phyloP scores from a whole-genome alignment of 2,113 vertebrate species.

The Datnioides undecimradiatus region DNA sequence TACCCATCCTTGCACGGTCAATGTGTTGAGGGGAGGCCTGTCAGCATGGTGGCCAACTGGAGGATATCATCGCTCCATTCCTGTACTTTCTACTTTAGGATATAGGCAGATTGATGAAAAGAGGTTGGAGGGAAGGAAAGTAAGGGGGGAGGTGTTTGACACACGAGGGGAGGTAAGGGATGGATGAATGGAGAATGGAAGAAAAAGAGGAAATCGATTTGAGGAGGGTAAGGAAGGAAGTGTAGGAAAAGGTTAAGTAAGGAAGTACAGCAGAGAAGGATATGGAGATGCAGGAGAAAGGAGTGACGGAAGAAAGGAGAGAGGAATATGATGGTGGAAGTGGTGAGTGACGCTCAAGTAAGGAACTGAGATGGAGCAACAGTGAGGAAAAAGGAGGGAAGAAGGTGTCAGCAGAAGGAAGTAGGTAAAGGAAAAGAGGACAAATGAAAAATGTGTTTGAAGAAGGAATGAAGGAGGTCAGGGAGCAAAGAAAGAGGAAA shows the following conservation, averaged over 20 bases:
- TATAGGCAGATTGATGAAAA: not conserved
- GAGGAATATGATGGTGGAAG: no score
- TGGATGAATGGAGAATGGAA: not conserved
- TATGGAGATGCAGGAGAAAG: no score
- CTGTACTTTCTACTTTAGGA: conserved; percentile 9
- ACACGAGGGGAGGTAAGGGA: not conserved
- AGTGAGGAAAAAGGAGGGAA: no score
- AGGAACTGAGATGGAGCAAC: no score
- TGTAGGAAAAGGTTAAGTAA: not conserved
- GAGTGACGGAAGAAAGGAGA: no score
- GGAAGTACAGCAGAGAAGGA: not conserved
- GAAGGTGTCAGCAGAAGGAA: no score
- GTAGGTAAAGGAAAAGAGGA: no score
- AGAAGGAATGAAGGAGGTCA: no score
- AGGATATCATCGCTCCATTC: conserved; percentile 37
- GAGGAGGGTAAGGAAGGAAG: not conserved
- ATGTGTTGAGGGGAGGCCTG: conserved; percentile 40
- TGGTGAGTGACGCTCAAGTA: no score
- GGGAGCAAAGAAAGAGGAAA: no score
- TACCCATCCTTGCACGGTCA: conserved; percentile 46
- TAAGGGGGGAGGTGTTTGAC: not conserved
- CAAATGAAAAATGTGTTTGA: no score
- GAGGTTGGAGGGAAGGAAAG: not conserved
- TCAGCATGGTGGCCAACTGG: conserved; percentile 42
- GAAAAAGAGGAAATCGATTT: no score